Conservation (phyloP, 1,140 invertebrate species). For the Caenorhabditis inopinata region DNA sequence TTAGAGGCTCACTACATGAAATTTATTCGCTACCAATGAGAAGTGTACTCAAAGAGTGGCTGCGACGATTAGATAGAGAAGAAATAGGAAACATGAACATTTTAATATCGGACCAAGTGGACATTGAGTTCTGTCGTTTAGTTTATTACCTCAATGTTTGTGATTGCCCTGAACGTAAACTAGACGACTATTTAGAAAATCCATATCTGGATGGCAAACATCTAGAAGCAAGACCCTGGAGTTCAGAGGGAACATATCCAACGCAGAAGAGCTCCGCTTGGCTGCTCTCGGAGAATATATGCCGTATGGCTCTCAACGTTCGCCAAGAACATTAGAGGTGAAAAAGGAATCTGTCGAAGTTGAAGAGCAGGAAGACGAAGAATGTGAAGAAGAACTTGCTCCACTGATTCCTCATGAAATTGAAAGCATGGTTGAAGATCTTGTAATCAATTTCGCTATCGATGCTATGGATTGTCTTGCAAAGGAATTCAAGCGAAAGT, state of each 20-base stretch:
- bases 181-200: neutral
- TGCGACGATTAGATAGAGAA: neutral
- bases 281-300: neutral
- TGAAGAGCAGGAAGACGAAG: neutral
- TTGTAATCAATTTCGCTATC: neutral
- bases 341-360: neutral
- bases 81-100: neutral
- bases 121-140: neutral
- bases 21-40: neutral
- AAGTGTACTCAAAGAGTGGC: neutral
- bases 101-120: neutral
- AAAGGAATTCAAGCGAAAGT: neutral
- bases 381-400: neutral
- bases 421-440: neutral
- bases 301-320: neutral
- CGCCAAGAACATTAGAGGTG: neutral
- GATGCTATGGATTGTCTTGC: neutral
- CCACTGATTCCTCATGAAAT: neutral
- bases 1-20: neutral
- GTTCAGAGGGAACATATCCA: no score
- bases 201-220: neutral
- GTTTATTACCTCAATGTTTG: neutral
- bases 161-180: neutral
- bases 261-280: neutral
- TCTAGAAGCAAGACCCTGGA: no score